Evolutionary conservation across 2,888 invertebrate species (phyloP), one percentile per base, ranked within the genome.

Genomic region (Tillus elongatus): DNA sequence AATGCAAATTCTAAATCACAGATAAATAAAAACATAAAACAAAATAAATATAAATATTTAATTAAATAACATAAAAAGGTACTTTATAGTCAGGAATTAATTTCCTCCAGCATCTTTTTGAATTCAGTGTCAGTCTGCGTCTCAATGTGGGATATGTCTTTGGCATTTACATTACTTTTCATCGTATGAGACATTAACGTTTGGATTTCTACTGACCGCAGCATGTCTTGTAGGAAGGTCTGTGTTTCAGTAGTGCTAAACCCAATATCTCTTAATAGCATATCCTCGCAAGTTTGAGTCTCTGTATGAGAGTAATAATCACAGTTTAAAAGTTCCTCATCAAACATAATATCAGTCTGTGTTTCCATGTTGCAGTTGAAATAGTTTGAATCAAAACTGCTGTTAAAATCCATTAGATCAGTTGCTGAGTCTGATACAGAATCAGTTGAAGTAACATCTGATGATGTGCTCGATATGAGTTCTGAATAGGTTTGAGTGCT

Each of bases 211-310:
- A 75, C 71, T 2, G 75, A 75, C 2, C 71, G 70, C 10, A 75
- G 62, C 15, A 70, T 58, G 43, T 74, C 74, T 37, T 72, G 71
- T 1, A 70, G 63, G n/a, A n/a, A n/a, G 1, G 79, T 79, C 56
- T 79, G 79, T 0, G 79, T 79, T 53, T 79, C 75, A 39, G 73
- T 78, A 47, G 77, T 70, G 12, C 71, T 69, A 27, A 77, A 60
- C n/a, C 67, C 72, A 15, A 78, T 60, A 46, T 73, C 75, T 3
- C 45, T 53, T 2, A 71, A 57, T 4, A 36, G 13, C 3, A 40
- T 13, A 31, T 73, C 71, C 39, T 74, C 71, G 49, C 74, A 75
- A 2, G 72, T 72, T 36, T 65, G 62, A 1, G 63, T 62, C 39
- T 53, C 60, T 54, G 58, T 65, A 41, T 61, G 57, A 26, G 57